Evolutionary conservation across 2,888 invertebrate genomes (phyloP).

Genomic region (Apotomis capreana): DNA sequence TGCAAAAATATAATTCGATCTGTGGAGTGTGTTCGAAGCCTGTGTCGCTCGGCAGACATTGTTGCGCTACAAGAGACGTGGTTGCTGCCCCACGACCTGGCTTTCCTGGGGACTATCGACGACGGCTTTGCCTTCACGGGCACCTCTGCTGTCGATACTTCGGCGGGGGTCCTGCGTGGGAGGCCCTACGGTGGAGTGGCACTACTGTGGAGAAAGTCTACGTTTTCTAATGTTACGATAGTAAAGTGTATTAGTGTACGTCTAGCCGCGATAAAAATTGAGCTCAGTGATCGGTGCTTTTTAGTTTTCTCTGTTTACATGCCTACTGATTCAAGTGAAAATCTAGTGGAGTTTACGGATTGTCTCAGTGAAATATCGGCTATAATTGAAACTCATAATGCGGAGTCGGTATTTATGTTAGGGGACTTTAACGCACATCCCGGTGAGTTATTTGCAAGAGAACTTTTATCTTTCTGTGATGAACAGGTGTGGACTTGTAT

Average conservation of each 20-base stretch:
- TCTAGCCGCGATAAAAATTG: constrained; percentile 33
- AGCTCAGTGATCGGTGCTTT: constrained; percentile 9
- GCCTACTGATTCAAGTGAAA: constrained; percentile 43
- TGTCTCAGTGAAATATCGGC: too few species aligned
- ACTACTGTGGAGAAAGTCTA: constrained; percentile 38
- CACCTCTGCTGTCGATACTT: constrained; percentile 43
- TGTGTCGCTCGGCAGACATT: too few species aligned
- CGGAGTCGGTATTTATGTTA: too few species aligned
- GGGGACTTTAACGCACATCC: too few species aligned
- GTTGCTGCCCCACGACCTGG: constrained; percentile 35
- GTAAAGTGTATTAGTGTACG: constrained; percentile 34
- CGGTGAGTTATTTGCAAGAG: too few species aligned
- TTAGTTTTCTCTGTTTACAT: constrained; percentile 44
- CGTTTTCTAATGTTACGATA: constrained; percentile 35
- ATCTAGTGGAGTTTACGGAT: too few species aligned
- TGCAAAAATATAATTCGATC: too few species aligned
- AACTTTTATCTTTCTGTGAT: too few species aligned
- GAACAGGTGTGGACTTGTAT: constrained; percentile 28
- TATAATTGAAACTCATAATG: too few species aligned
- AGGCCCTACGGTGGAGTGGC: constrained; percentile 43
- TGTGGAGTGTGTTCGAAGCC: too few species aligned
- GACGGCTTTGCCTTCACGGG: constrained; percentile 37
- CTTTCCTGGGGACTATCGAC: constrained; percentile 35
- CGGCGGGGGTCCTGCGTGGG: constrained; percentile 35
- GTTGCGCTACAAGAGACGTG: too few species aligned